phyloP scores from a whole-genome alignment of 35 echinoderm and acorn worm species.

The Diadema setosum region DNA sequence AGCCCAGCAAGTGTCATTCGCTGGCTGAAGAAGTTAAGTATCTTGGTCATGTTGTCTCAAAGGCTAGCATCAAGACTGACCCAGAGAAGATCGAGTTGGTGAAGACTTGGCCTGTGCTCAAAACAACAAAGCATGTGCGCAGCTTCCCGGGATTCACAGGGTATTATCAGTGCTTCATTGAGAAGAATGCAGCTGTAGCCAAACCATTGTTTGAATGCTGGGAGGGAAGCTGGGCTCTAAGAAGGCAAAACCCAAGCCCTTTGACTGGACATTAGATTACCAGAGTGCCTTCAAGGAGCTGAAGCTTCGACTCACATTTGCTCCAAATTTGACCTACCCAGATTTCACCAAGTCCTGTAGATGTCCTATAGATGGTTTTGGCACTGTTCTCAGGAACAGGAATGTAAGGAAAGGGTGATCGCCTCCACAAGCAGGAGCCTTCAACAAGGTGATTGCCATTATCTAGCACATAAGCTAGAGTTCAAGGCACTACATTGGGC shows the following conservation, averaged over 20 bases:
- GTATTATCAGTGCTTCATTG: constrained; percentile 34
- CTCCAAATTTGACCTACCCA: neutral
- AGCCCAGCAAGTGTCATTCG: too few species aligned
- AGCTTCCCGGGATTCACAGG: constrained; percentile 29
- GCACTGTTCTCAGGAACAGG: constrained; percentile 12
- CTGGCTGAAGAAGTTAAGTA: constrained; percentile 10
- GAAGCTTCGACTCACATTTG: neutral
- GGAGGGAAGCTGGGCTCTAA: neutral
- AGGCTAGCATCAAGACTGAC: neutral
- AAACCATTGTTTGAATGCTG: neutral
- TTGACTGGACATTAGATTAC: neutral
- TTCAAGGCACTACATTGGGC: constrained; percentile 40
- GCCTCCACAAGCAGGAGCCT: neutral
- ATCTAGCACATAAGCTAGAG: constrained; percentile 19
- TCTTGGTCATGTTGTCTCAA: constrained; percentile 44
- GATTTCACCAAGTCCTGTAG: constrained; percentile 16
- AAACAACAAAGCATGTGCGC: neutral
- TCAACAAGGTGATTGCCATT: neutral
- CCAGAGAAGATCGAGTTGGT: constrained; percentile 20
- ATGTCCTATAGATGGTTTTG: neutral
- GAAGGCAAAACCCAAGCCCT: neutral
- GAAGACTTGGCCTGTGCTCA: constrained; percentile 16
- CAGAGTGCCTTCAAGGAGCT: constrained; percentile 11
- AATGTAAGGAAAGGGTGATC: neutral
- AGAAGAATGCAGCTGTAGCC: constrained; percentile 12